phyloP scores from a whole-genome alignment of 2,888 invertebrate genomes.

The Aethes cnicana region DNA sequence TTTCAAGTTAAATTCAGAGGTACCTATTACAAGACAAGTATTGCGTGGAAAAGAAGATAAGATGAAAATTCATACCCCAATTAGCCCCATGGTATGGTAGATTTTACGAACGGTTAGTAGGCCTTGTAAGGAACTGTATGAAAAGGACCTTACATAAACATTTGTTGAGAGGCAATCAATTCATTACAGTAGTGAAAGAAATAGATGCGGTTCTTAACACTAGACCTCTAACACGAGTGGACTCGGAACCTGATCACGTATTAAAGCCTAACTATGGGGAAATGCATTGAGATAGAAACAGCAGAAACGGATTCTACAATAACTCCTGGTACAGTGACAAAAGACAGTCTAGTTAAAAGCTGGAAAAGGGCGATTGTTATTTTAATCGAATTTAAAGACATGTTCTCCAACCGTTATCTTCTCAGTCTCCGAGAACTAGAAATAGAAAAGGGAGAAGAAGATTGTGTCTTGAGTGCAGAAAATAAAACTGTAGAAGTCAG shows the following conservation, averaged over 20 bases:
- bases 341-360: background rate
- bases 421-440: background rate
- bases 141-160: constrained; percentile 1
- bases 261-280: constrained; percentile 7
- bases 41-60: background rate
- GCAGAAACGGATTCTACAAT: background rate
- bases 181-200: background rate
- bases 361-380: constrained; percentile 1
- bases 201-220: constrained; percentile 3
- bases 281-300: background rate
- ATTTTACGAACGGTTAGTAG: background rate
- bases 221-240: background rate
- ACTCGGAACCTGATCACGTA: background rate
- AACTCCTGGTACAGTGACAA: background rate
- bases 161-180: background rate
- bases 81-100: constrained; percentile 28
- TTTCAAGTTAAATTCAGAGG: constrained; percentile 29
- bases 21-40: constrained; percentile 3
- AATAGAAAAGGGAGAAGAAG: no score
- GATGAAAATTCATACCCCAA: background rate
- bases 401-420: background rate
- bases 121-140: background rate
- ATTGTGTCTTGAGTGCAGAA: no score
- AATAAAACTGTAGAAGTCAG: no score
- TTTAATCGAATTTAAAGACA: background rate